Percentiles rank a stretch among this genome's conserved stretches.
These are phyloP conservation scores for Drosophila fungiperda DNA, from an alignment of 2,888 invertebrate genomes.

Conservation along the genomic window DNA sequence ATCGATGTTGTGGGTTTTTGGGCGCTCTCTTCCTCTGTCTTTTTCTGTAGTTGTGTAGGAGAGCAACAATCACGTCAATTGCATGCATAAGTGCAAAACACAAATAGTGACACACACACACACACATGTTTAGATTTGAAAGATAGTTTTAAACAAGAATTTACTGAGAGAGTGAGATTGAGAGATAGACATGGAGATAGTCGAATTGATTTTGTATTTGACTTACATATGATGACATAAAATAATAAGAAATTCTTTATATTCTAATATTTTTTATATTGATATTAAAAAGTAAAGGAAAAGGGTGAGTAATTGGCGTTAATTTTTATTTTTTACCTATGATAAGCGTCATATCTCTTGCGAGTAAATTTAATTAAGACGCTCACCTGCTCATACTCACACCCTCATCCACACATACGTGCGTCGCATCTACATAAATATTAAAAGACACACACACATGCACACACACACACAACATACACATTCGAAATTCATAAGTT, in stretches of 20 bases:
- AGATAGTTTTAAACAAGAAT: background rate
- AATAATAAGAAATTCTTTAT: too few species aligned
- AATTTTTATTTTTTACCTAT: background rate
- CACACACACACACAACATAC: background rate
- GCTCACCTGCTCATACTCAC: slow-evolving; percentile 29
- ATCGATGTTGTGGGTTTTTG: background rate
- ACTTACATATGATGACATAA: background rate
- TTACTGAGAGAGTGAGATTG: background rate
- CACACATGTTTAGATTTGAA: background rate
- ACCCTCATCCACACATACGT: background rate
- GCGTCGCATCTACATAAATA: background rate
- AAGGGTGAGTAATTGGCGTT: background rate
- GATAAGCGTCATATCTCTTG: slow-evolving; percentile 22
- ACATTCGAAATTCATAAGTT: slow-evolving; percentile 23
- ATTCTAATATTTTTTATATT: too few species aligned
- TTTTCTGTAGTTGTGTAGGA: slow-evolving; percentile 8
- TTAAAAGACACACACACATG: background rate
- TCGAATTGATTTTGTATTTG: background rate
- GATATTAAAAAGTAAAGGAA: too few species aligned
- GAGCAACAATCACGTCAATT: slow-evolving; percentile 3
- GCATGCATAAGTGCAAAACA: slow-evolving; percentile 5
- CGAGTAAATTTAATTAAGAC: slow-evolving; percentile 39
- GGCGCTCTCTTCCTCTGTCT: background rate
- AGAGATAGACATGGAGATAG: background rate
- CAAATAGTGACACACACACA: background rate